These are phyloP conservation scores for Aphaenogaster floridana DNA, from an alignment of 1,140 invertebrate species.

Conservation along the genomic window DNA sequence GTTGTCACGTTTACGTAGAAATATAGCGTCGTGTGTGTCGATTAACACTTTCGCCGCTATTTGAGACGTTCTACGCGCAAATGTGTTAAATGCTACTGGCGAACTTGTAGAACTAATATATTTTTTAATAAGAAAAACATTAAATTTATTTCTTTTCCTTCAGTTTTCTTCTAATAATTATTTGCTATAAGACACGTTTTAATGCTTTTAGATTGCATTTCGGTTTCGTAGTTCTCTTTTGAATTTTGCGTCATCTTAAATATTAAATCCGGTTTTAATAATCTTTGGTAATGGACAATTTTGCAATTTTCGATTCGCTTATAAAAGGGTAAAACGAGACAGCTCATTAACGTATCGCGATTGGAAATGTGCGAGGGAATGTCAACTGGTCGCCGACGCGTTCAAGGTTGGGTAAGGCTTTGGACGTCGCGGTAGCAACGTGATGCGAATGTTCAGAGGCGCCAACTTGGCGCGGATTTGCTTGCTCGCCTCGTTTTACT, in stretches of 20 bases:
- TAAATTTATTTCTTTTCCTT: neutral
- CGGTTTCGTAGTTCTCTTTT: neutral
- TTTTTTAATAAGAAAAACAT: neutral
- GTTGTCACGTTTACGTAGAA: constrained; percentile 4
- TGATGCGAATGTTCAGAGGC: constrained; percentile 58
- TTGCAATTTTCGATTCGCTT: neutral
- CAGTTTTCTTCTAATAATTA: neutral
- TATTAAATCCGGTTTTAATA: neutral
- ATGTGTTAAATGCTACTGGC: neutral
- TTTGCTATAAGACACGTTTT: neutral
- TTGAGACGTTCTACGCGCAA: too few species aligned
- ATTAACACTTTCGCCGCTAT: constrained; percentile 11
- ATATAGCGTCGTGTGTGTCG: neutral
- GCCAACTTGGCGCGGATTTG: constrained; percentile 62
- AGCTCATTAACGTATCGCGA: constrained; percentile 15
- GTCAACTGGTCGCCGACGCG: constrained; percentile 27
- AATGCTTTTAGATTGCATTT: neutral
- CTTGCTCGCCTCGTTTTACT: constrained; percentile 24
- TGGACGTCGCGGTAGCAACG: neutral
- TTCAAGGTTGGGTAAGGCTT: constrained; percentile 64
- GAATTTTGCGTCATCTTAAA: neutral
- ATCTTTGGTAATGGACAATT: neutral
- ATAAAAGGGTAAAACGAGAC: neutral
- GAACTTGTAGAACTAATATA: neutral
- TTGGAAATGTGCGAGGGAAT: constrained; percentile 15